phyloP scores from a whole-genome alignment of 2,797 vertebrate genomes.

The Darevskia nairensis region DNA sequence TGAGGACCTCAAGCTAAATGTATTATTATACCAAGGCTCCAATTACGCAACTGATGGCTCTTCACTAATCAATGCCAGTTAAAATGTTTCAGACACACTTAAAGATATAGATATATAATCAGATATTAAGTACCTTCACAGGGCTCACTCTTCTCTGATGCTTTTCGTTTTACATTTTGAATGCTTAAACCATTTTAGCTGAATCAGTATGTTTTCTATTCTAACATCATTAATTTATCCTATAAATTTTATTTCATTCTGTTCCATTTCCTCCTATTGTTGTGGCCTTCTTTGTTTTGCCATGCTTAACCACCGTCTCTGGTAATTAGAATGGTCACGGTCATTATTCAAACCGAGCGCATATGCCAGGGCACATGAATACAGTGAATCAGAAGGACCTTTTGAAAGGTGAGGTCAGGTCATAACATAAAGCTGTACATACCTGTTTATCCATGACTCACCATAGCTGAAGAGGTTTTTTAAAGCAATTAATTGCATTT shows the following conservation, averaged over 20 bases:
- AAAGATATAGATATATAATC: too few species aligned
- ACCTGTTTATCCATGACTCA: slow-evolving; percentile 18
- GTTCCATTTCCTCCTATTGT: background rate
- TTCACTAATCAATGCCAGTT: background rate
- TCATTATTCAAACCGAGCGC: slow-evolving; percentile 14
- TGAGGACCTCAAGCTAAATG: background rate
- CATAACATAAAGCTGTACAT: background rate
- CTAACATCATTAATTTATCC: background rate
- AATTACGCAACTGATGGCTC: background rate
- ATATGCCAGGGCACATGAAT: background rate
- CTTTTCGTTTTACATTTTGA: background rate
- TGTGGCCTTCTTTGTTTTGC: background rate
- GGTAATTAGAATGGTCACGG: background rate
- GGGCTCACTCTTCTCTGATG: background rate
- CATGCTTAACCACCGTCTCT: background rate
- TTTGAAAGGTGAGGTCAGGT: background rate
- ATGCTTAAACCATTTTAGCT: background rate
- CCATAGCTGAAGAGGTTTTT: slow-evolving; percentile 2
- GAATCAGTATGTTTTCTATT: background rate
- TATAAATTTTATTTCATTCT: background rate
- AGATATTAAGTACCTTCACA: background rate
- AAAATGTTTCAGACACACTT: background rate
- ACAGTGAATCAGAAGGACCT: background rate
- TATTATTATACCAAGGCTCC: background rate
- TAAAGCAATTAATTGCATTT: slow-evolving; percentile 11